Conservation (phyloP, 2,113 vertebrate species). For the Lethenteron camtschaticum region DNA sequence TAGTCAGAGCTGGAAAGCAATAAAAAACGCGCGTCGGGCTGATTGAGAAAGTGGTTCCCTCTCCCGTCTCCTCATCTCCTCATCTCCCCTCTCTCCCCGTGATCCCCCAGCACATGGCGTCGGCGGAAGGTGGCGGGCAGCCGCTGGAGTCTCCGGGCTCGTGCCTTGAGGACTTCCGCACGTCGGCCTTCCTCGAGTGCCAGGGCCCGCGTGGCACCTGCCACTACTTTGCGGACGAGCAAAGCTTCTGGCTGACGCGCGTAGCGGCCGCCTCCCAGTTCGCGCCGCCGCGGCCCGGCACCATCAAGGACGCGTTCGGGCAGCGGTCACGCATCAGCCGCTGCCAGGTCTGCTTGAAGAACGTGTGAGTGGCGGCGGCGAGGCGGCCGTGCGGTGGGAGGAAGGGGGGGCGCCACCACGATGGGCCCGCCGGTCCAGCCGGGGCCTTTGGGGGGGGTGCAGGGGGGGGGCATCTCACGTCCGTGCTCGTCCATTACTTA, state of each 20-base stretch:
- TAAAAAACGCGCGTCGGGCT: no score
- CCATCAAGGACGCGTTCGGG: conserved; percentile 56
- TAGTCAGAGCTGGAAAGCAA: no score
- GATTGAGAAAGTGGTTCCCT: no score
- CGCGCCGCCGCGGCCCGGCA: conserved; percentile 20
- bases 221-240: conserved; percentile 85
- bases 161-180: conserved; percentile 75
- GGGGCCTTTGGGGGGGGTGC: no score
- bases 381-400: no score
- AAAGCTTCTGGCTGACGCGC: conserved; percentile 82
- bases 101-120: conserved; percentile 49
- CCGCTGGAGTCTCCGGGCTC: conserved; percentile 77
- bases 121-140: conserved; percentile 66
- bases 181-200: conserved; percentile 86
- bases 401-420: no score
- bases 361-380: conserved; percentile 22
- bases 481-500: no score
- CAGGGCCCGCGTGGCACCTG: conserved; percentile 58
- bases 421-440: no score
- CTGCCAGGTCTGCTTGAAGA: conserved; percentile 92
- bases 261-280: conserved; percentile 45
- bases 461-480: no score
- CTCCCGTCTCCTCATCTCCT: no score
- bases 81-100: background rate
- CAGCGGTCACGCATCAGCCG: conserved; percentile 53